Percentiles rank a stretch among this genome's conserved stretches.
These are phyloP conservation scores for Aleiodes testaceus DNA, from an alignment of 2,888 invertebrate species.

Conservation along the genomic window DNA sequence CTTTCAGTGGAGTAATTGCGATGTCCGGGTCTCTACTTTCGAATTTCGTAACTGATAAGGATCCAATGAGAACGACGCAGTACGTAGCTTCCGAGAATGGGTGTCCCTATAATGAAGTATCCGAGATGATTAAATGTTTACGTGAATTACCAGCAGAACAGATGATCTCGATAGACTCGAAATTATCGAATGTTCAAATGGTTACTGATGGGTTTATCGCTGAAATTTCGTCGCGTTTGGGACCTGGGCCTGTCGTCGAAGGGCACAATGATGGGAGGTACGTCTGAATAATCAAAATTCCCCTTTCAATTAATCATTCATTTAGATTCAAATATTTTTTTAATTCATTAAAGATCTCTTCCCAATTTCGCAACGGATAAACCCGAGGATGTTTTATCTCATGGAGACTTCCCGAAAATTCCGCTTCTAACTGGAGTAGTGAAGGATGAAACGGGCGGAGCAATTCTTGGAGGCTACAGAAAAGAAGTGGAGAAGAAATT, in stretches of 20 bases:
- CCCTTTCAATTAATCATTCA: no score
- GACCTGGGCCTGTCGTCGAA: slow-evolving; percentile 82
- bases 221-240: slow-evolving; percentile 78
- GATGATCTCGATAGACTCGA: slow-evolving; percentile 76
- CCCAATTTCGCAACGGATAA: slow-evolving; percentile 80
- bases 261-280: slow-evolving; percentile 76
- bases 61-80: slow-evolving; percentile 78
- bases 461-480: slow-evolving; percentile 75
- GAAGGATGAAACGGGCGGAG: slow-evolving; percentile 81
- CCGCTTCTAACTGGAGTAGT: slow-evolving; percentile 84
- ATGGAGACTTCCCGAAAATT: slow-evolving; percentile 75
- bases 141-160: slow-evolving; percentile 73
- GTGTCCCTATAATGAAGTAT: slow-evolving; percentile 77
- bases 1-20: slow-evolving; percentile 79
- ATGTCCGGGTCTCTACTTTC: slow-evolving; percentile 85
- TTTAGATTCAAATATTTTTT: background rate
- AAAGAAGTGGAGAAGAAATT: slow-evolving; percentile 70
- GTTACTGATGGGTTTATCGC: slow-evolving; percentile 78
- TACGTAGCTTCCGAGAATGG: slow-evolving; percentile 78
- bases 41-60: slow-evolving; percentile 80
- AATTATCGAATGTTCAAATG: slow-evolving; percentile 76
- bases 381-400: slow-evolving; percentile 78
- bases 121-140: slow-evolving; percentile 81
- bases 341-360: slow-evolving; percentile 74
- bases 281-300: no score